Conservation (phyloP, 2,888 invertebrate species). For the Zygothrica quintamaculata region DNA sequence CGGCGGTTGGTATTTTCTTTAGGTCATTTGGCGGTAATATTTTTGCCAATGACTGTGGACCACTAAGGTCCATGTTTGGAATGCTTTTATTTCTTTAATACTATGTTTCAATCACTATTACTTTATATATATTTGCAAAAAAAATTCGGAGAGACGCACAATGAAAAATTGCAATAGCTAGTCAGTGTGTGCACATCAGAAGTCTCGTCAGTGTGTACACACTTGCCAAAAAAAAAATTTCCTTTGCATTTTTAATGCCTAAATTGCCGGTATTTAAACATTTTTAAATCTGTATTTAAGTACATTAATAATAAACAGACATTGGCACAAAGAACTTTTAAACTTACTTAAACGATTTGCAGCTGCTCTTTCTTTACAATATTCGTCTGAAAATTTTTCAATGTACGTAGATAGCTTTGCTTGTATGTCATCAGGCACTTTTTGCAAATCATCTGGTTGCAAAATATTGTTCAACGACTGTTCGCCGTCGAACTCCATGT, state of each 20-base stretch:
- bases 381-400: slow-evolving; percentile 58
- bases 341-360: slow-evolving; percentile 61
- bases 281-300: neutral
- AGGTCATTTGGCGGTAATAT: slow-evolving; percentile 86
- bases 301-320: neutral
- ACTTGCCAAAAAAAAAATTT: neutral
- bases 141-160: slow-evolving; percentile 10
- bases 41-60: slow-evolving; percentile 83
- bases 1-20: slow-evolving; percentile 85
- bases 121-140: neutral
- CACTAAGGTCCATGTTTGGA: slow-evolving; percentile 81
- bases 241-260: neutral
- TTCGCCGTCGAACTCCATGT: slow-evolving; percentile 59
- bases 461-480: slow-evolving; percentile 58
- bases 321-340: neutral
- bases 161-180: slow-evolving; percentile 39
- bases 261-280: slow-evolving; percentile 32
- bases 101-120: slow-evolving; percentile 4
- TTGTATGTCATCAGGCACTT: slow-evolving; percentile 54
- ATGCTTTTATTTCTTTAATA: slow-evolving; percentile 12
- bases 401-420: slow-evolving; percentile 55
- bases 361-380: slow-evolving; percentile 33
- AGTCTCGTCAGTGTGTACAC: slow-evolving; percentile 35
- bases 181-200: slow-evolving; percentile 48
- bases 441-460: slow-evolving; percentile 51